phyloP scores from a whole-genome alignment of 1,140 invertebrate genomes.

The Eufriesea mexicana region DNA sequence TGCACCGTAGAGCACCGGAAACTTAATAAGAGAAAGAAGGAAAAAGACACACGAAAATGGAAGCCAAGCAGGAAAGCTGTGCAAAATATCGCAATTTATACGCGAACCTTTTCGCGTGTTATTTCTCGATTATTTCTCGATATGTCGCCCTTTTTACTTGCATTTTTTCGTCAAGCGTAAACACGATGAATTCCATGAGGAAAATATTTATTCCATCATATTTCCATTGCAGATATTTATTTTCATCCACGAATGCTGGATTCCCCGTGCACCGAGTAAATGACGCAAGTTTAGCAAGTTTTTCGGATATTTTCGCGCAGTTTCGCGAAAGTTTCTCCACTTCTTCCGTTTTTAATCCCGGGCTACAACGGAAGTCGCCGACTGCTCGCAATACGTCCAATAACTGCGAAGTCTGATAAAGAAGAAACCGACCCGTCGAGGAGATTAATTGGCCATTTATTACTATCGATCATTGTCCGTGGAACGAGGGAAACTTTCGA shows the following conservation, averaged over 20 bases:
- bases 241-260: neutral
- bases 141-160: neutral
- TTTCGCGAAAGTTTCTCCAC: neutral
- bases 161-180: neutral
- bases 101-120: neutral
- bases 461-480: neutral
- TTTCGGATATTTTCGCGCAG: neutral
- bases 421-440: neutral
- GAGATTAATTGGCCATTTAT: slow-evolving; percentile 29
- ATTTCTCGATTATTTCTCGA: neutral
- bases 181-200: neutral
- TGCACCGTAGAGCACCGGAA: neutral
- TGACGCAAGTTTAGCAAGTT: no score
- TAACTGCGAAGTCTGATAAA: neutral
- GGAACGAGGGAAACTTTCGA: neutral
- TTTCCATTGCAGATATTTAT: neutral
- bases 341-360: neutral
- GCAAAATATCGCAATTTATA: neutral
- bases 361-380: neutral
- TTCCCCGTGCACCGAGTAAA: no score
- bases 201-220: neutral
- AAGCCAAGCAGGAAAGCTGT: neutral
- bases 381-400: neutral
- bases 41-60: neutral
- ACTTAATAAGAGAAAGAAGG: neutral